phyloP scores from a whole-genome alignment of 2,888 invertebrate species.

The Trimorus sp. region DNA sequence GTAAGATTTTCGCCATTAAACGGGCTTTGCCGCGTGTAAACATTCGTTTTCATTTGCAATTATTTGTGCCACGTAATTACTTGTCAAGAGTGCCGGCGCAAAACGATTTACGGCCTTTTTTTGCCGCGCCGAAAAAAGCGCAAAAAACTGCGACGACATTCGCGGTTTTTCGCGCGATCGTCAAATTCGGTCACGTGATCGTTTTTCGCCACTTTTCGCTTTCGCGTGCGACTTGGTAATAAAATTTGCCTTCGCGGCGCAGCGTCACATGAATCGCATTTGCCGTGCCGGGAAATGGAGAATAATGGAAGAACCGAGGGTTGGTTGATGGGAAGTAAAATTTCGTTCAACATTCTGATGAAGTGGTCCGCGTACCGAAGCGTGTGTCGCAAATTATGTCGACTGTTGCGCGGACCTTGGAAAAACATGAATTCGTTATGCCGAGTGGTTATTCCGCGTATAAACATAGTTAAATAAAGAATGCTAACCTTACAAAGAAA shows the following conservation, averaged over 20 bases:
- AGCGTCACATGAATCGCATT: constrained; percentile 50
- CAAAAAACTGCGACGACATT: background rate
- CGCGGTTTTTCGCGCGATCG: background rate
- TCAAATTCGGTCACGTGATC: constrained; percentile 49
- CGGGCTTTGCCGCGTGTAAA: constrained; percentile 28
- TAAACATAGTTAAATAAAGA: too few species aligned
- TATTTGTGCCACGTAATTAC: constrained; percentile 41
- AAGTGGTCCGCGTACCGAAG: constrained; percentile 8
- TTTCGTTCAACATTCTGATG: constrained; percentile 41
- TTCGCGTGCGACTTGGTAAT: constrained; percentile 60
- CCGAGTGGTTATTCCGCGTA: too few species aligned
- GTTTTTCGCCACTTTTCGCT: constrained; percentile 42
- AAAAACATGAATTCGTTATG: background rate
- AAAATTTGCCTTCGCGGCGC: constrained; percentile 52
- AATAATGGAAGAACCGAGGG: constrained; percentile 38
- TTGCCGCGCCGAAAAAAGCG: constrained; percentile 16
- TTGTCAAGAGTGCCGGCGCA: constrained; percentile 19
- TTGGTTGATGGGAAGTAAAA: constrained; percentile 48
- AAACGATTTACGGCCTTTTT: constrained; percentile 11
- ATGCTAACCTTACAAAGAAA: too few species aligned
- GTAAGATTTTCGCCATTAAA: constrained; percentile 2
- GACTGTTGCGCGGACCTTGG: constrained; percentile 1
- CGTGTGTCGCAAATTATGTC: constrained; percentile 11
- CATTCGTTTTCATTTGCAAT: constrained; percentile 48
- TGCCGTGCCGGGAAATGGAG: constrained; percentile 36